Evolutionary conservation across 2,113 vertebrate species (phyloP), one percentile per base, ranked within the genome.

Genomic region (Platichthys stellatus): DNA sequence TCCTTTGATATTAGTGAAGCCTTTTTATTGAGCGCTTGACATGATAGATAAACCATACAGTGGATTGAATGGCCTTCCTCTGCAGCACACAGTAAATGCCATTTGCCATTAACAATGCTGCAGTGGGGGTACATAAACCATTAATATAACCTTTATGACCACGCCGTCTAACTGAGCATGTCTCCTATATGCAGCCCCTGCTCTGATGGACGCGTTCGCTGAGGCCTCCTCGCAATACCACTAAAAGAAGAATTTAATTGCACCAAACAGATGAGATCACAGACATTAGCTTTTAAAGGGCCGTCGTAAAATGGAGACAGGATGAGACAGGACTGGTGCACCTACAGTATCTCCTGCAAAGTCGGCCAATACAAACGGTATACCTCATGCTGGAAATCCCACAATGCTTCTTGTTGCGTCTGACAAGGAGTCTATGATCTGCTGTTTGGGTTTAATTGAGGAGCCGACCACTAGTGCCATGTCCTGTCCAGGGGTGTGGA

Each of bases 41-140:
- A 94, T 92, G 92, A 94, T 89, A 94, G 93, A 93, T 93, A 94
- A 94, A 93, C 86, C 90, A 89, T 91, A 93, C 83, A 89, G 86
- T 89, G 89, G 85, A 90, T 90, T 88, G 91, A 93, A 92, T 88
- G 81, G 90, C 87, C 93, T 90, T 86, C 87, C 62, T 90, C 86
- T 87, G 88, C 88, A 88, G 87, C 91, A 92, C 78, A 85, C 84
- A 90, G 92, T 86, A 93, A 93, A 93, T 93, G 92, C 83, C 90
- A 92, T 93, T 92, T 92, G 91, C 92, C 89, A 93, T 94, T 94
- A 94, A 92, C 91, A 93, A 91, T 91, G 64, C 88, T 89, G 88
- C 84, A 91, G 83, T 84, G 88, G 84, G 84, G 88, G 89, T 90
- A 93, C 92, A 93, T 91, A 93, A 94, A 93, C 84, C 90, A 91